phyloP scores from a whole-genome alignment of 2,113 vertebrate species.

The Heliornis fulica region DNA sequence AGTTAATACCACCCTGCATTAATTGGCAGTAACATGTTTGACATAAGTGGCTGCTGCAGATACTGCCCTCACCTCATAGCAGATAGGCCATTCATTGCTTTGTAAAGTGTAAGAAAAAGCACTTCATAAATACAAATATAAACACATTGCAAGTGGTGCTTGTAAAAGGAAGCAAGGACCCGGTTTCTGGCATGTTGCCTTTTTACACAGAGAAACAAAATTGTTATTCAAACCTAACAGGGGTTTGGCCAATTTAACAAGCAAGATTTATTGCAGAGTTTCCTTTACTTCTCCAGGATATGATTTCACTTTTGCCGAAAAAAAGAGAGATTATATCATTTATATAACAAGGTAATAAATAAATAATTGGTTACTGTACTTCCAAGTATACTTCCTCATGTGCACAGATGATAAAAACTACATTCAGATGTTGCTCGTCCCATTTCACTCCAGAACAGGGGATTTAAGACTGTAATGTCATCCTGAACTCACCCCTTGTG shows the following conservation, averaged over 20 bases:
- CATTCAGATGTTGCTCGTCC: constrained; percentile 41
- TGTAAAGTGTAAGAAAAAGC: constrained; percentile 67
- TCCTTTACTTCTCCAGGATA: constrained; percentile 57
- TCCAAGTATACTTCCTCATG: constrained; percentile 48
- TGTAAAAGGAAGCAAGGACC: constrained; percentile 59
- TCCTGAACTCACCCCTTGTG: constrained; percentile 13
- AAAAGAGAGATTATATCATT: constrained; percentile 62
- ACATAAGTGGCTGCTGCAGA: constrained; percentile 45
- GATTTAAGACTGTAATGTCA: constrained; percentile 49
- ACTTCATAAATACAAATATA: constrained; percentile 74
- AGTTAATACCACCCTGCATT: constrained; percentile 56
- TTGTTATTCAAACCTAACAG: constrained; percentile 65
- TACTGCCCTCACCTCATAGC: constrained; percentile 20
- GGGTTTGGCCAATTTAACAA: constrained; percentile 64
- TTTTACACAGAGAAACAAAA: constrained; percentile 58
- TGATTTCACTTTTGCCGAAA: constrained; percentile 67
- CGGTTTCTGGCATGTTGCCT: constrained; percentile 54
- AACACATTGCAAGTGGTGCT: constrained; percentile 60
- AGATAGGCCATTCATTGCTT: constrained; percentile 44
- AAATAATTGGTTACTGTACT: constrained; percentile 61
- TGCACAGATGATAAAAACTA: constrained; percentile 48
- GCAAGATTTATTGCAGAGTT: constrained; percentile 64
- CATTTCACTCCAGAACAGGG: constrained; percentile 1
- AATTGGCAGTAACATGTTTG: constrained; percentile 62
- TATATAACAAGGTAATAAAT: constrained; percentile 66